Percentiles rank a stretch among this genome's conserved stretches.
phyloP scores from a whole-genome alignment of 2,797 vertebrate species.

The Takifugu ocellatus region DNA sequence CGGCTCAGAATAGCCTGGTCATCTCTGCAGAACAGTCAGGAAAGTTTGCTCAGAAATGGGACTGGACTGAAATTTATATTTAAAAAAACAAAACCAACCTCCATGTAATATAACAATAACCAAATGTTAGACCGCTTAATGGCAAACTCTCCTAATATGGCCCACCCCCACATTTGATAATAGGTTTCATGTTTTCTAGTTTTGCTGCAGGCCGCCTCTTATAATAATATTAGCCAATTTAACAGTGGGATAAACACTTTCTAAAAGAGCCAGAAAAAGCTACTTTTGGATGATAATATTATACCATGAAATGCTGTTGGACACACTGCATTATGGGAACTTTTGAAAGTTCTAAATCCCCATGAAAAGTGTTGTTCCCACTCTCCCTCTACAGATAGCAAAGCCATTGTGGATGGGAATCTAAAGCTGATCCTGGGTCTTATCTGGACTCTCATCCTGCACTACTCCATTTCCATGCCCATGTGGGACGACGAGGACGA shows the following conservation, averaged over 20 bases:
- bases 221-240: neutral
- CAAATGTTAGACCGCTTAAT: too few species aligned
- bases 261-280: neutral
- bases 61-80: too few species aligned
- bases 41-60: slow-evolving; percentile 1
- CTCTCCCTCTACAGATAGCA: slow-evolving; percentile 81
- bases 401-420: slow-evolving; percentile 94
- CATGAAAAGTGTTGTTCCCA: slow-evolving; percentile 16
- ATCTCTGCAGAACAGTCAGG: slow-evolving; percentile 27
- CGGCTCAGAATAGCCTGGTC: slow-evolving; percentile 49
- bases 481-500: slow-evolving; percentile 98
- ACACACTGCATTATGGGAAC: slow-evolving; percentile 2
- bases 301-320: neutral
- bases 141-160: too few species aligned
- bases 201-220: slow-evolving; percentile 1
- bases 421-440: slow-evolving; percentile 94
- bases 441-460: slow-evolving; percentile 96
- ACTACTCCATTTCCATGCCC: slow-evolving; percentile 97
- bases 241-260: slow-evolving; percentile 1
- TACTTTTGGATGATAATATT: neutral
- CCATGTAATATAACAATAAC: too few species aligned
- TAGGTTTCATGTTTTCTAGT: neutral
- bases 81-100: too few species aligned
- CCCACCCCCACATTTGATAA: neutral
- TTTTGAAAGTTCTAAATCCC: slow-evolving; percentile 30